These are phyloP conservation scores for Linyphia triangularis DNA, from an alignment of 2,888 invertebrate genomes.

Conservation along the genomic window DNA sequence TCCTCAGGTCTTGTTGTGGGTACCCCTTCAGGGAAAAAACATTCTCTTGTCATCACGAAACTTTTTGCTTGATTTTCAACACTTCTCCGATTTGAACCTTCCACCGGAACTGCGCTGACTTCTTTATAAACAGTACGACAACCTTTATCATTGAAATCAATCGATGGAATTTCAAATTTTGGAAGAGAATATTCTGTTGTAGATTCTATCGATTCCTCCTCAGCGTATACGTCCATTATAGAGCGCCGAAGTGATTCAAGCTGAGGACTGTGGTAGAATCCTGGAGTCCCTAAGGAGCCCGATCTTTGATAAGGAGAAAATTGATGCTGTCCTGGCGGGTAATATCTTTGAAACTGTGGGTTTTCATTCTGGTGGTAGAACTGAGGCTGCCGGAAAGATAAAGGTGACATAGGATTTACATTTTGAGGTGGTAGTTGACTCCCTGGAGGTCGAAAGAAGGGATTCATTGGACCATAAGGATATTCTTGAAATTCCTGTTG, in stretches of 20 bases:
- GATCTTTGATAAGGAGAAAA: background rate
- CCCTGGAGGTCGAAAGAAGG: slow-evolving; percentile 1
- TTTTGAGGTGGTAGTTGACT: background rate
- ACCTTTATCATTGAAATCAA: slow-evolving; percentile 64
- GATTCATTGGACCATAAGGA: slow-evolving; percentile 25
- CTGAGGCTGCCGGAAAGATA: background rate
- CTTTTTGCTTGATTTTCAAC: slow-evolving; percentile 54
- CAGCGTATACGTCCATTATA: background rate
- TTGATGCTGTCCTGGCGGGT: background rate
- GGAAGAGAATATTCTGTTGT: slow-evolving; percentile 57
- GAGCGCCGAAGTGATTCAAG: slow-evolving; percentile 49
- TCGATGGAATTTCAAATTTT: slow-evolving; percentile 65
- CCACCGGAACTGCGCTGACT: slow-evolving; percentile 59
- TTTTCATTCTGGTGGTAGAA: slow-evolving; percentile 19
- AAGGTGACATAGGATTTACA: background rate
- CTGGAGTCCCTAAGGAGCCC: background rate
- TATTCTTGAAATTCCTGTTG: background rate
- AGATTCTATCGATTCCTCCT: slow-evolving; percentile 18
- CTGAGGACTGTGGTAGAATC: slow-evolving; percentile 57
- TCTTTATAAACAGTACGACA: slow-evolving; percentile 63
- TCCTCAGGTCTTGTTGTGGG: slow-evolving; percentile 9
- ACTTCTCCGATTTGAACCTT: background rate
- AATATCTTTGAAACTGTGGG: slow-evolving; percentile 9
- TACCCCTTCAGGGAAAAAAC: slow-evolving; percentile 72
- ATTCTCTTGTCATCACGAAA: slow-evolving; percentile 75